Percentiles rank a stretch among this genome's conserved stretches.
Conservation (phyloP, 2,113 vertebrate genomes). For the Zosterops pallidus region DNA sequence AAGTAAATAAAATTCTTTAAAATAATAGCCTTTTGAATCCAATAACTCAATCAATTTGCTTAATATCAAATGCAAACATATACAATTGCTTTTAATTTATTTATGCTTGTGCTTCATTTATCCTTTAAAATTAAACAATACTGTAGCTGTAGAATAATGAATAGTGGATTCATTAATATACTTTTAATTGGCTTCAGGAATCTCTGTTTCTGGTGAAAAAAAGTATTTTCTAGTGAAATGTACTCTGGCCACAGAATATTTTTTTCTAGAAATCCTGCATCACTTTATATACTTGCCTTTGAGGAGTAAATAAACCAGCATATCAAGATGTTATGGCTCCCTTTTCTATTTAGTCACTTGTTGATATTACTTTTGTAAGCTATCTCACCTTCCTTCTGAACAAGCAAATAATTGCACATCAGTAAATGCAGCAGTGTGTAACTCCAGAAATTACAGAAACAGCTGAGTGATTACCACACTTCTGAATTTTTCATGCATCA, state of each 20-base stretch:
- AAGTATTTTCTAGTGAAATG: not conserved
- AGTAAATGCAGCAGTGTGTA: slow-evolving; percentile 43
- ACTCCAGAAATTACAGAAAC: slow-evolving; percentile 46
- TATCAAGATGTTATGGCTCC: not conserved
- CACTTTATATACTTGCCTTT: not conserved
- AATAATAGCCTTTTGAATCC: not conserved
- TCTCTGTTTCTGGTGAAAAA: slow-evolving; percentile 11
- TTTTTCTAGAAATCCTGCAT: not conserved
- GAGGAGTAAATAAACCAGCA: not conserved
- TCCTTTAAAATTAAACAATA: not conserved
- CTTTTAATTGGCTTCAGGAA: not conserved
- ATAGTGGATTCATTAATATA: not conserved
- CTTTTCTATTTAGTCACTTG: slow-evolving; percentile 39
- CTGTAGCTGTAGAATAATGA: not conserved
- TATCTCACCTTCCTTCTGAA: slow-evolving; percentile 21
- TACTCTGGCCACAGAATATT: not conserved
- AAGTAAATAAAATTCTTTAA: not conserved
- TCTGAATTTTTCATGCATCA: slow-evolving; percentile 55
- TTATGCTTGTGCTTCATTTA: not conserved
- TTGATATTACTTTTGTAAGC: slow-evolving; percentile 29
- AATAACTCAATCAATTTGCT: not conserved
- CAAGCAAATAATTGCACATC: slow-evolving; percentile 43
- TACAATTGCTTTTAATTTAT: not conserved
- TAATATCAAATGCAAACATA: not conserved
- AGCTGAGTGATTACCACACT: slow-evolving; percentile 48